Conservation (phyloP, 2,888 invertebrate genomes). For the Xestobium rufovillosum region DNA sequence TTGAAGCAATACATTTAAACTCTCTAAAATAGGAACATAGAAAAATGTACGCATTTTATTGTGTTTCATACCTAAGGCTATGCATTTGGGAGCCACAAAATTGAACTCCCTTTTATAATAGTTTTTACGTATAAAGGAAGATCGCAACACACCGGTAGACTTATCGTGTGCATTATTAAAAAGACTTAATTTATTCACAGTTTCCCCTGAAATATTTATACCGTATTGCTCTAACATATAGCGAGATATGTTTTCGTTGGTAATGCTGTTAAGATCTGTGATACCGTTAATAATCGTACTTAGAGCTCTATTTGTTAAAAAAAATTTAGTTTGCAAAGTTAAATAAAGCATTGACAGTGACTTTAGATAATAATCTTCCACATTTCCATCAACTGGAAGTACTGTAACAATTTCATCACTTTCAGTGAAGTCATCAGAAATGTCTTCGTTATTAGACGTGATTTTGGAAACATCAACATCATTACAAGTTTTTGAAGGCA, state of each 20-base stretch:
- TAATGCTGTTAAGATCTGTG: neutral
- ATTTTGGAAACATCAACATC: neutral
- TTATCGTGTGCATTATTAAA: neutral
- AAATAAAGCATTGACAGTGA: neutral
- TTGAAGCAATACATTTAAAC: neutral
- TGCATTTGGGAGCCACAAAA: neutral
- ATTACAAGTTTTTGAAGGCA: neutral
- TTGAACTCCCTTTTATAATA: neutral
- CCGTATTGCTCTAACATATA: neutral
- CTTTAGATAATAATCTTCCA: neutral
- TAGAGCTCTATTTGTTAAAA: neutral
- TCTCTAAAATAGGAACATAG: conserved; percentile 3
- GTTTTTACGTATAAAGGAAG: neutral
- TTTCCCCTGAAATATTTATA: conserved; percentile 1
- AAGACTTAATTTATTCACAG: neutral
- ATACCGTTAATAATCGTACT: neutral
- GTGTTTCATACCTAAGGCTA: neutral
- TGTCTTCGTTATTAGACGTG: neutral
- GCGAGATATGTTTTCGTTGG: neutral
- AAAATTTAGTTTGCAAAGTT: conserved; percentile 4
- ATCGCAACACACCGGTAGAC: neutral
- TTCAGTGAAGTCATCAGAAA: no score
- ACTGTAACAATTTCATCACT: no score
- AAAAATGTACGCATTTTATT: conserved; percentile 1
- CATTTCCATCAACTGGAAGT: neutral